Conservation (phyloP, 2,797 vertebrate species). For the Hemitrygon akajei region DNA sequence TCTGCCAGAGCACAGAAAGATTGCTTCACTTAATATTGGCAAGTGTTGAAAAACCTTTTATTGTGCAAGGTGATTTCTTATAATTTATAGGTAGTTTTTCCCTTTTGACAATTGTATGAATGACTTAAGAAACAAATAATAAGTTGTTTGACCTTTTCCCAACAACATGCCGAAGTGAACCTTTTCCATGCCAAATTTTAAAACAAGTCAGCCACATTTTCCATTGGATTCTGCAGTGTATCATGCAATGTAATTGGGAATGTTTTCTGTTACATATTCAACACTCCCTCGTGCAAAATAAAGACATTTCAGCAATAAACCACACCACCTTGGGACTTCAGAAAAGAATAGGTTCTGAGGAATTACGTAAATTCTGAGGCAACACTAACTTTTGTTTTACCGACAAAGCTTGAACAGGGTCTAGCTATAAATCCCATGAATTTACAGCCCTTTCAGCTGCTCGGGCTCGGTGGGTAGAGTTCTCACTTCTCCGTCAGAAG, state of each 20-base stretch:
- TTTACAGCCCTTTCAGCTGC: background rate
- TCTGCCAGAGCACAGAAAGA: slow-evolving; percentile 10
- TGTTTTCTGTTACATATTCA: background rate
- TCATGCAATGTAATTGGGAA: background rate
- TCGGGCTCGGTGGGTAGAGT: background rate
- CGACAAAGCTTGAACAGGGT: background rate
- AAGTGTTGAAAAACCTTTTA: slow-evolving; percentile 1
- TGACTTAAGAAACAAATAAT: slow-evolving; percentile 4
- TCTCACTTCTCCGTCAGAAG: background rate
- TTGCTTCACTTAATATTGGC: slow-evolving; percentile 6
- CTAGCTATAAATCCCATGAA: background rate
- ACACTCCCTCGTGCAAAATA: slow-evolving; percentile 22
- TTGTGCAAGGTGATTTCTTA: slow-evolving; percentile 12
- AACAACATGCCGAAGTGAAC: background rate
- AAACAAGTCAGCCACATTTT: slow-evolving; percentile 15
- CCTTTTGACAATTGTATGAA: slow-evolving; percentile 8
- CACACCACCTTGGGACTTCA: background rate
- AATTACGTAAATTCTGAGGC: background rate
- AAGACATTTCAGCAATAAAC: background rate
- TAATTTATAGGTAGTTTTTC: slow-evolving; percentile 12
- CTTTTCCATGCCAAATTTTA: slow-evolving; percentile 18
- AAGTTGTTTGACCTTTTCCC: slow-evolving; percentile 14
- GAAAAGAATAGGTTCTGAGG: background rate
- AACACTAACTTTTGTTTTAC: background rate
- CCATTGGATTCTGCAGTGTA: background rate